Conservation (phyloP, 1,140 invertebrate genomes). For the Drosophila tropicalis region DNA sequence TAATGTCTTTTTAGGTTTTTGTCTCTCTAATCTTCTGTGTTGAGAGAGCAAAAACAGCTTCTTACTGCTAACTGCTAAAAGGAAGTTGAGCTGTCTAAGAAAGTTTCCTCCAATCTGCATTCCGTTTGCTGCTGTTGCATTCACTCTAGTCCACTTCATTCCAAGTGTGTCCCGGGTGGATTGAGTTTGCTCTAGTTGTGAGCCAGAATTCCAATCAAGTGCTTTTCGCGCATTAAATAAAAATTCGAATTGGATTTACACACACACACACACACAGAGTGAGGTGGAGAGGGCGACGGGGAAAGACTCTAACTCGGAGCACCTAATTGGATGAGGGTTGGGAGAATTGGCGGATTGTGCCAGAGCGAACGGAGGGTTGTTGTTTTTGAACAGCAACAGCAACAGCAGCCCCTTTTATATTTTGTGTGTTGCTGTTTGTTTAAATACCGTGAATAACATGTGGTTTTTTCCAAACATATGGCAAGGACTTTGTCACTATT, state of each 20-base stretch:
- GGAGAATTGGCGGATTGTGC: constrained; percentile 34
- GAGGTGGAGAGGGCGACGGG: neutral
- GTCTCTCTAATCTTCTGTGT: constrained; percentile 54
- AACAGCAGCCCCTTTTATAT: constrained; percentile 19
- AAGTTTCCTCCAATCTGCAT: constrained; percentile 24
- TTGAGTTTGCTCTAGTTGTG: constrained; percentile 21
- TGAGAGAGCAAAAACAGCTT: constrained; percentile 64
- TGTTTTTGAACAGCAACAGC: too few species aligned
- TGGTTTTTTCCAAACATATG: constrained; percentile 83
- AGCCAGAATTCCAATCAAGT: constrained; percentile 67
- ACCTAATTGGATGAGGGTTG: constrained; percentile 69
- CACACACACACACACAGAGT: constrained; percentile 5
- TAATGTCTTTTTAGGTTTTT: constrained; percentile 40
- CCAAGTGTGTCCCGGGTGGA: constrained; percentile 58
- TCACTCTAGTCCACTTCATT: constrained; percentile 19
- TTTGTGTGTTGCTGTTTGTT: constrained; percentile 76
- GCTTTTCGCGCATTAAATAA: constrained; percentile 80
- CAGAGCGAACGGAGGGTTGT: constrained; percentile 19
- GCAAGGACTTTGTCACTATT: constrained; percentile 82
- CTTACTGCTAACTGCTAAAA: constrained; percentile 47
- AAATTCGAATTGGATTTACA: constrained; percentile 79
- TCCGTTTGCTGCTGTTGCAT: constrained; percentile 4
- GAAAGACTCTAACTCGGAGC: constrained; percentile 28
- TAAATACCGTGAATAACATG: constrained; percentile 83
- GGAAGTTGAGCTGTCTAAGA: constrained; percentile 21